These are phyloP conservation scores for Carabus problematicus DNA, from an alignment of 2,888 invertebrate species.

Conservation along the genomic window DNA sequence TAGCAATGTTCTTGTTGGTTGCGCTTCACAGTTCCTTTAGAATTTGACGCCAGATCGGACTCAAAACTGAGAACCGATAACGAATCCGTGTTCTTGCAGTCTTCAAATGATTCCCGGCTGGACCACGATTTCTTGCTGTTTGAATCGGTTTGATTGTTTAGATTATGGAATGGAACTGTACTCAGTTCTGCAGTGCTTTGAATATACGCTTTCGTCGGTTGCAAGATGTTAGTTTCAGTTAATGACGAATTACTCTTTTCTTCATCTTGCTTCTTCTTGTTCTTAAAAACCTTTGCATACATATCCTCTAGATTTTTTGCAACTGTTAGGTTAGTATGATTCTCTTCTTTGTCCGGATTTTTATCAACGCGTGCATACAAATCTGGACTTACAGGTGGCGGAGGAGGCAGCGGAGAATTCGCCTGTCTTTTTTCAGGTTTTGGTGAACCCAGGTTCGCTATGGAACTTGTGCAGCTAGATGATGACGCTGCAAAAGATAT, in stretches of 20 bases:
- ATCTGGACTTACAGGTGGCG: slow-evolving; percentile 63
- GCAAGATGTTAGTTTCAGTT: neutral
- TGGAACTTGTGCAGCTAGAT: slow-evolving; percentile 73
- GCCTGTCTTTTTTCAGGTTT: slow-evolving; percentile 91
- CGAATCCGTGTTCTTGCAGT: slow-evolving; percentile 33
- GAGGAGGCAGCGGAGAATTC: slow-evolving; percentile 86
- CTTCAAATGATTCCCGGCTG: slow-evolving; percentile 52
- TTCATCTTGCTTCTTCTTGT: slow-evolving; percentile 63
- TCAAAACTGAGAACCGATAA: slow-evolving; percentile 35
- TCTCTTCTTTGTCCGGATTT: slow-evolving; percentile 33
- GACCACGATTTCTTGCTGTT: slow-evolving; percentile 54
- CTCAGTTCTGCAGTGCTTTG: slow-evolving; percentile 51
- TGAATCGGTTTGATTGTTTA: slow-evolving; percentile 44
- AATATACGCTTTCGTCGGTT: too few species aligned
- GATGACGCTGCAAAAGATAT: slow-evolving; percentile 66
- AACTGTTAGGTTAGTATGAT: slow-evolving; percentile 46
- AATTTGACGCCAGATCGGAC: slow-evolving; percentile 23
- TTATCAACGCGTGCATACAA: slow-evolving; percentile 57
- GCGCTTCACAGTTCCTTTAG: slow-evolving; percentile 1
- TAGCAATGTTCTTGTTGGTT: slow-evolving; percentile 64
- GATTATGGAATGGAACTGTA: slow-evolving; percentile 49
- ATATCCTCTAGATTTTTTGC: slow-evolving; percentile 81
- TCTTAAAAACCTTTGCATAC: slow-evolving; percentile 88
- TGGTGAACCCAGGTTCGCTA: slow-evolving; percentile 81
- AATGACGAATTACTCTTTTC: slow-evolving; percentile 50